Percentiles rank a stretch among this genome's conserved stretches.
phyloP scores from a whole-genome alignment of 2,113 vertebrate genomes.

The Forbesichthys agassizii region DNA sequence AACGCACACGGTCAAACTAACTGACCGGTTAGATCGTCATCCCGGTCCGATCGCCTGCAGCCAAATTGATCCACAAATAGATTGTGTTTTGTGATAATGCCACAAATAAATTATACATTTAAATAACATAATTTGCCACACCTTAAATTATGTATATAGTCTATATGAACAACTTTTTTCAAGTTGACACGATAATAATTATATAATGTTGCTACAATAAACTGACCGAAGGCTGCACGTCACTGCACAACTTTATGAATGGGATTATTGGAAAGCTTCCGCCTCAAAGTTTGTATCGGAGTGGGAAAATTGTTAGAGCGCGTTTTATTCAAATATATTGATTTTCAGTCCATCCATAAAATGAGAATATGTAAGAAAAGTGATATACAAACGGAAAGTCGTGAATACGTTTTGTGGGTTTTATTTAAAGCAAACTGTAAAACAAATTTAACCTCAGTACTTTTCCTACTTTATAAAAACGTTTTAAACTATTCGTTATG shows the following conservation, averaged over 20 bases:
- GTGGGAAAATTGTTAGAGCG: background rate
- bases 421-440: constrained; percentile 8
- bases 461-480: no score
- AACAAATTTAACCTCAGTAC: no score
- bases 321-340: background rate
- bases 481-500: no score
- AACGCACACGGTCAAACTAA: constrained; percentile 34
- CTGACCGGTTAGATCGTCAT: constrained; percentile 15
- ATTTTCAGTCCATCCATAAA: background rate
- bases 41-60: background rate
- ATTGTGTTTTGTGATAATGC: background rate
- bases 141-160: background rate
- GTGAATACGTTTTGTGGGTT: constrained; percentile 2
- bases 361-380: background rate
- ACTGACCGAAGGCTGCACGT: constrained; percentile 12
- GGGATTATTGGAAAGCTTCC: constrained; percentile 41
- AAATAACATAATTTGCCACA: background rate
- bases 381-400: constrained; percentile 17
- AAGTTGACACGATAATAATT: constrained; percentile 15
- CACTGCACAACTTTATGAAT: constrained; percentile 68
- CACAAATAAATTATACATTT: background rate
- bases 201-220: constrained; percentile 5
- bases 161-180: background rate
- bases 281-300: constrained; percentile 9
- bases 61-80: background rate